Base-by-base conservation (phyloP, 2,797 vertebrate species). In the Chelon auratus region DNA sequence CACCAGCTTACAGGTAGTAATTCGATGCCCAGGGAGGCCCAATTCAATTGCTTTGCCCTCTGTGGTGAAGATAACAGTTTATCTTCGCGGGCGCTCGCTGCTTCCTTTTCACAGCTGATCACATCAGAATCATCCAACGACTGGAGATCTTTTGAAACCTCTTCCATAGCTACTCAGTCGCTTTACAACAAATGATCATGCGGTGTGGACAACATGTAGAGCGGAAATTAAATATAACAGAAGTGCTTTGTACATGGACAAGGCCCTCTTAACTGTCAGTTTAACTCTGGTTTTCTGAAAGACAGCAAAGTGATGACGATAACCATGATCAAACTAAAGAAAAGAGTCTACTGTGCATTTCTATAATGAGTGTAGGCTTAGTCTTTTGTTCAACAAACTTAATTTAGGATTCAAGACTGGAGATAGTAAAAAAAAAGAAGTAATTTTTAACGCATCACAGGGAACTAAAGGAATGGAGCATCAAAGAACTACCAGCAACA, bases 51-150 rank as follows among this genome's bases (percentile, higher is more conserved):
- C 50, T 39, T 65, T 55, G 10, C 22, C 36, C 53, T 72, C 72
- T 54, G 42, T 33, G 36, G 66, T 52, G 56, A 20, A 67, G 68
- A 76, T 75, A 36, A 24, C n/a, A 52, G 20, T 80, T 82, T 54
- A 75, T 72, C 63, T 61, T 24, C 9, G 54, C 52, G 54, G 37
- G 22, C 5, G 50, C 22, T 62, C 37, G 1, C 42, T 30, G 24
- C 55, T 59, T 60, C 5, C 10, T 30, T 58, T 77, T 54, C 39
- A 24, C 18, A 4, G 0, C 18, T 39, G 59, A 70, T 73, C 54
- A 72, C 30, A 12, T 5, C 26, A 15, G 12, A 72, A 18, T 36
- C 36, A 20, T 43, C 5, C 36, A 58, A 26, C n/a, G 62, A 22
- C 18, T 30, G 30, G 7, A 56, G 4, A 53, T 57, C 4, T 77